Evolutionary conservation across 2,797 vertebrate species (phyloP).

Genomic region (Yasuhikotakia modesta): DNA sequence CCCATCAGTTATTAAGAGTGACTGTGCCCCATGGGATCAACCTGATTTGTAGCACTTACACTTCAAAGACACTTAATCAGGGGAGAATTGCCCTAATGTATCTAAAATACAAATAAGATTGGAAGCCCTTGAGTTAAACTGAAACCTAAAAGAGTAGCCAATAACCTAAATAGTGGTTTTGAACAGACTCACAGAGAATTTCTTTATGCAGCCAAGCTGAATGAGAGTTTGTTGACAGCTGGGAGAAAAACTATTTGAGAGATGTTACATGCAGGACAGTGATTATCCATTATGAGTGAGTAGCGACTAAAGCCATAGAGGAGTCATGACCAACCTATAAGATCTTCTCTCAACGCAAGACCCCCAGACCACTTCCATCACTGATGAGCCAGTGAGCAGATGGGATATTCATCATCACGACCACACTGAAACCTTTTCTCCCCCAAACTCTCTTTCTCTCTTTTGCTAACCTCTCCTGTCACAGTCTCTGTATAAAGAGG

Average conservation of each 20-base stretch:
- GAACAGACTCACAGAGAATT: conserved; percentile 18
- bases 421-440: conserved; percentile 51
- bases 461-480: conserved; percentile 61
- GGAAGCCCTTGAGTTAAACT: conserved; percentile 27
- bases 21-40: conserved; percentile 54
- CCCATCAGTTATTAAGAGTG: conserved; percentile 52
- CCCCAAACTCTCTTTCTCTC: conserved; percentile 29
- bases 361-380: conserved; percentile 57
- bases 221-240: conserved; percentile 43
- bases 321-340: conserved; percentile 57
- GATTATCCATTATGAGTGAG: conserved; percentile 56
- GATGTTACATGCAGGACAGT: conserved; percentile 34
- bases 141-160: conserved; percentile 14
- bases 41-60: conserved; percentile 51
- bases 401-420: conserved; percentile 69
- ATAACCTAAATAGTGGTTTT: conserved; percentile 1
- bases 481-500: conserved; percentile 62
- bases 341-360: conserved; percentile 45
- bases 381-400: conserved; percentile 65
- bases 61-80: conserved; percentile 48
- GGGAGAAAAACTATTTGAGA: conserved; percentile 15
- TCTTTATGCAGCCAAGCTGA: conserved; percentile 40
- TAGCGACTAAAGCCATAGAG: conserved; percentile 54
- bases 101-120: conserved; percentile 33
- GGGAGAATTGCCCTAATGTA: conserved; percentile 36